A percentile compares a stretch with the other conserved stretches of the same genome.
Conservation (phyloP, 2,797 vertebrate genomes). For the Argentina silus region DNA sequence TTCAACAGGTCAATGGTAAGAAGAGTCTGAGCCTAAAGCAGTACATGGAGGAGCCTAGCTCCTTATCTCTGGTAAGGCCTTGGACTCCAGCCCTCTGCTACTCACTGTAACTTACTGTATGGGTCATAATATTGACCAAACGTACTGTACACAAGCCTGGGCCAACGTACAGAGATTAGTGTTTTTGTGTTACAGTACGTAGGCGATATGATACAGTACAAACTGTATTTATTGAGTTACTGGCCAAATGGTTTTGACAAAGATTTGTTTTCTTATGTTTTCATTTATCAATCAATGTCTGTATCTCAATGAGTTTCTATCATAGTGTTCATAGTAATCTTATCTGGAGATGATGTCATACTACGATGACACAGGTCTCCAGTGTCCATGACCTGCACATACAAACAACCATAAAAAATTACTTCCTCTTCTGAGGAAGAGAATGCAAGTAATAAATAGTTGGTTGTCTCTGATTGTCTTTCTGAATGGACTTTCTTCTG, state of each 20-base stretch:
- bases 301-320: background rate
- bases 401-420: background rate
- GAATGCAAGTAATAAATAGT: background rate
- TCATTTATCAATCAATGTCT: background rate
- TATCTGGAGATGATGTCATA: background rate
- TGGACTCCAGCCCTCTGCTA: background rate
- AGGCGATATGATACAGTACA: no score
- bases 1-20: conserved; percentile 83
- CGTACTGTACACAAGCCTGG: background rate
- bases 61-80: conserved; percentile 83
- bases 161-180: background rate
- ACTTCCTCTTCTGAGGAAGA: background rate
- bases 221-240: no score
- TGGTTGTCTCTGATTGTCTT: background rate
- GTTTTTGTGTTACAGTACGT: no score
- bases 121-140: background rate
- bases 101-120: background rate
- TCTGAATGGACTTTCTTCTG: background rate
- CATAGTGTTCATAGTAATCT: background rate
- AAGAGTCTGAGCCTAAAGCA: conserved; percentile 93
- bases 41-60: conserved; percentile 83
- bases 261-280: no score
- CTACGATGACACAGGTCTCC: background rate
- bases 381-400: background rate
- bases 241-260: no score